Evolutionary conservation across 2,888 invertebrate genomes (phyloP).

Genomic region (Cotesia congregata): DNA sequence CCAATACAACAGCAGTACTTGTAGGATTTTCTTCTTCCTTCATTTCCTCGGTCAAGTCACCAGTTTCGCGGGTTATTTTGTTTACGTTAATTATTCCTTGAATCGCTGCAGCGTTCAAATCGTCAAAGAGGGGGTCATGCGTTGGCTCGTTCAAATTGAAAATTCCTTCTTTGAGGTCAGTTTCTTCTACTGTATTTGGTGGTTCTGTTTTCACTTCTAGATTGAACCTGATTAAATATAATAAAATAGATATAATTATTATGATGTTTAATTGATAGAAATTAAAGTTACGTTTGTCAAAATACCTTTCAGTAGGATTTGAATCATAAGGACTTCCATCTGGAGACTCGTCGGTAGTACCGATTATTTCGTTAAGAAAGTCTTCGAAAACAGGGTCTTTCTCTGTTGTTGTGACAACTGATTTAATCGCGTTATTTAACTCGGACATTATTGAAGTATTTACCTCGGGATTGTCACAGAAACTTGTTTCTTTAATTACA

Average conservation of each 20-base stretch:
- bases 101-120: slow-evolving; percentile 67
- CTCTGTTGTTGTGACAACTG: slow-evolving; percentile 72
- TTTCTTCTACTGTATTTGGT: slow-evolving; percentile 53
- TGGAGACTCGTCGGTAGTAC: slow-evolving; percentile 50
- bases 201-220: slow-evolving; percentile 31
- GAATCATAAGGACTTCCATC: slow-evolving; percentile 49
- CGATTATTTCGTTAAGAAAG: slow-evolving; percentile 69
- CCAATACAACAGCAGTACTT: too few species aligned
- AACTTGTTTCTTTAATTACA: slow-evolving; percentile 53
- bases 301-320: slow-evolving; percentile 29
- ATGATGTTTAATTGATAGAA: not conserved
- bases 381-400: slow-evolving; percentile 72
- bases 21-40: too few species aligned
- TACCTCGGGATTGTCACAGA: slow-evolving; percentile 52
- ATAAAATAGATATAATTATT: not conserved
- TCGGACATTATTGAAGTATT: slow-evolving; percentile 66
- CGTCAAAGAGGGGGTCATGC: slow-evolving; percentile 56
- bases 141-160: not conserved
- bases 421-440: slow-evolving; percentile 71
- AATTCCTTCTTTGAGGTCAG: slow-evolving; percentile 21
- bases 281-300: not conserved
- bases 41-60: too few species aligned
- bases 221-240: not conserved
- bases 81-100: slow-evolving; percentile 66
- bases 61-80: slow-evolving; percentile 27